Evolutionary conservation across 2,113 vertebrate genomes (phyloP).

Genomic region (Carassius gibelio): DNA sequence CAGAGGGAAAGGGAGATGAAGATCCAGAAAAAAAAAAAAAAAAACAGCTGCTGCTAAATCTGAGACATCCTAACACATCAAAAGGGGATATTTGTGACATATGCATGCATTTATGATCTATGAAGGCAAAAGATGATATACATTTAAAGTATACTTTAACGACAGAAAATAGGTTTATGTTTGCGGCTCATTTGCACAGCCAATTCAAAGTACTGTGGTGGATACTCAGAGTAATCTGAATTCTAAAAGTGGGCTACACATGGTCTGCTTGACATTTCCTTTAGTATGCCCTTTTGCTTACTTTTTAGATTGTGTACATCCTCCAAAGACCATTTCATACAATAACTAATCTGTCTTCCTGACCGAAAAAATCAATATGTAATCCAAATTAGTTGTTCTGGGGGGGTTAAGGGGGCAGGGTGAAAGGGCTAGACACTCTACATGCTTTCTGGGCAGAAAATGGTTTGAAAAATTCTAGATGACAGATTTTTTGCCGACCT

Average conservation of each 20-base stretch:
- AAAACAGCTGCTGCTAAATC: background rate
- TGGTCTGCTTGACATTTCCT: slow-evolving; percentile 49
- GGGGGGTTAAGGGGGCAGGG: slow-evolving; percentile 29
- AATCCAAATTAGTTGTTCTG: slow-evolving; percentile 58
- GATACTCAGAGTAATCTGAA: slow-evolving; percentile 48
- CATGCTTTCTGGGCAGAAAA: slow-evolving; percentile 33
- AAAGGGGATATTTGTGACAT: background rate
- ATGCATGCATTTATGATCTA: background rate
- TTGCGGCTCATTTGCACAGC: background rate
- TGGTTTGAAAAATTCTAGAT: slow-evolving; percentile 38
- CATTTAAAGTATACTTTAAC: slow-evolving; percentile 5
- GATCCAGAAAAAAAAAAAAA: background rate
- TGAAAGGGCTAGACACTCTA: background rate
- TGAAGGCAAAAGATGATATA: slow-evolving; percentile 2
- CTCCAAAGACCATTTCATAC: slow-evolving; percentile 52
- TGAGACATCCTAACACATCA: background rate
- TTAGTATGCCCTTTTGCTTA: slow-evolving; percentile 44
- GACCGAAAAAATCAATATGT: slow-evolving; percentile 58
- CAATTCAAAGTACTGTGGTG: slow-evolving; percentile 21
- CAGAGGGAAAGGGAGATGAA: background rate
- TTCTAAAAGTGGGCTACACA: slow-evolving; percentile 37
- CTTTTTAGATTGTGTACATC: slow-evolving; percentile 45
- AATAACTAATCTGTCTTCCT: slow-evolving; percentile 58
- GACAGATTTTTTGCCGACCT: background rate
- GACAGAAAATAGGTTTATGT: background rate